Base-by-base conservation (phyloP, 2,797 vertebrate species). In the Alectoris magna region DNA sequence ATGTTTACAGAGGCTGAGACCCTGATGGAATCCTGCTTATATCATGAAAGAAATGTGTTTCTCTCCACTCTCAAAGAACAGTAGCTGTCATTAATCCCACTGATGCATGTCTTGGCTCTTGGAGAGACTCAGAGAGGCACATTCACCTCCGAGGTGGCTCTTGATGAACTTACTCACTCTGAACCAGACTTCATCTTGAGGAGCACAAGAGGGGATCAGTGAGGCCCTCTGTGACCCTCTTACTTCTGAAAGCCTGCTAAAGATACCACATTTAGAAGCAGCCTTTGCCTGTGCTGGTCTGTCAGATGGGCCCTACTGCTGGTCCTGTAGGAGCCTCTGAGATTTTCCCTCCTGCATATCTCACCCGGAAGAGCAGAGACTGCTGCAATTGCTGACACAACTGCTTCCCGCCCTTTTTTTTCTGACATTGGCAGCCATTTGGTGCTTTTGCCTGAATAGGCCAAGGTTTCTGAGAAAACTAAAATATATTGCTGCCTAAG, bases 361-460 rank as follows among this genome's bases (percentile, higher is more conserved):
- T 19, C 53, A 34, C 6, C 24, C 19, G 21, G 60, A 53, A 66
- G 31, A 87, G 10, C 27, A 74, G 74, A 38, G 18, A 5, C 53
- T 71, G 41, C 73, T 72, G 19, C 49, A 48, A 46, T 59, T 81
- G 80, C 43, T n/a, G 67, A 66, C 90, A 64, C 58, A 68, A 63
- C 70, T 34, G 56, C 34, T n/a, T 34, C n/a, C 56, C 5, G 7
- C 11, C 21, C 56, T n/a, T 58, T 34, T 21, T 34, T 55, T 59
- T 74, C 51, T 76, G n/a, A 36, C 59, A 15, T 9, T 74, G 73
- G 62, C 84, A 84, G 75, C 71, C 78, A 39, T 59, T 87, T 31
- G 66, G 1, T 55, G 73, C 38, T 39, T 10, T 41, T 89, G 67
- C 49, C 34, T 43, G 59, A 66, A 41, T 82, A 89, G 91, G 70